phyloP scores from a whole-genome alignment of 2,888 invertebrate species.

The Oeneis ivallda region DNA sequence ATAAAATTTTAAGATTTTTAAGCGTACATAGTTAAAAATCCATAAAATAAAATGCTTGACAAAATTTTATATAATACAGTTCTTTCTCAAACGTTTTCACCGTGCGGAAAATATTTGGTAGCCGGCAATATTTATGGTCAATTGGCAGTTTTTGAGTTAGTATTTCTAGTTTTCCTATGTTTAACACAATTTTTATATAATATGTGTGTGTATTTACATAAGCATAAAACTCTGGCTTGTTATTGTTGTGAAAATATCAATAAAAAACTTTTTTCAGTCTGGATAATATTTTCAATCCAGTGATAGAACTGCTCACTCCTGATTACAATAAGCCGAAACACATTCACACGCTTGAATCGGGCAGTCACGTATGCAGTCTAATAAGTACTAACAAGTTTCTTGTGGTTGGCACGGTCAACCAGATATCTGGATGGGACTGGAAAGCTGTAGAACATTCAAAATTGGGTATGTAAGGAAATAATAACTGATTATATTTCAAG shows the following conservation, averaged over 20 bases:
- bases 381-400: conserved; percentile 85
- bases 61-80: conserved; percentile 91
- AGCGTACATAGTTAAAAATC: not conserved
- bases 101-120: conserved; percentile 90
- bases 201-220: not conserved
- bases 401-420: conserved; percentile 88
- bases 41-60: conserved; percentile 58
- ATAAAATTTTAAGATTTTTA: not conserved
- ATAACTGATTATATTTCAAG: too few species aligned
- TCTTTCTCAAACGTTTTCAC: conserved; percentile 90
- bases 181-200: not conserved
- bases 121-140: conserved; percentile 93
- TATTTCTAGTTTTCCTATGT: conserved; percentile 39
- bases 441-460: conserved; percentile 84
- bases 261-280: conserved; percentile 72
- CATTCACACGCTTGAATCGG: conserved; percentile 80
- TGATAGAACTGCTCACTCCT: conserved; percentile 77
- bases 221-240: not conserved
- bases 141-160: conserved; percentile 91
- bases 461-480: conserved; percentile 56
- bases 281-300: conserved; percentile 82
- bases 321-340: conserved; percentile 84
- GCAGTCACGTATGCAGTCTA: conserved; percentile 86
- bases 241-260: not conserved
- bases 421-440: conserved; percentile 90